Conservation (phyloP, 1,140 invertebrate species). For the Papilio glaucus region DNA sequence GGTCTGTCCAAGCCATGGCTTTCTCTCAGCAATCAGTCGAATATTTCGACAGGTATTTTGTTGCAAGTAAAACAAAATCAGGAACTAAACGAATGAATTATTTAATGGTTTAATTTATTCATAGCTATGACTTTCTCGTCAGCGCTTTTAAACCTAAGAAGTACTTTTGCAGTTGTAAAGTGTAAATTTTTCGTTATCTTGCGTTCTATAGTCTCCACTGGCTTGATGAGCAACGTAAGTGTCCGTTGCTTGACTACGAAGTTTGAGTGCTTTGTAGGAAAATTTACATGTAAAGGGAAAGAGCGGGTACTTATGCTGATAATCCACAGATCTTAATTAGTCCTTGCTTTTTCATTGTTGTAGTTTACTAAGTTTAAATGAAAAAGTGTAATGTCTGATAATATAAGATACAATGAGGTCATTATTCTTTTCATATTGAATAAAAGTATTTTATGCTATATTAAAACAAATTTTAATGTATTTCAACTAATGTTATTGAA, state of each 20-base stretch:
- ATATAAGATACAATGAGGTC: no score
- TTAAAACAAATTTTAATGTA: not conserved
- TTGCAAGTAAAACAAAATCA: no score
- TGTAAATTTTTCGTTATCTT: not conserved
- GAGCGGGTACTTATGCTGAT: not conserved
- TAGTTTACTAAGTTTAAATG: not conserved
- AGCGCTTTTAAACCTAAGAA: no score
- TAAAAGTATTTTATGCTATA: not conserved
- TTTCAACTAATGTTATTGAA: not conserved
- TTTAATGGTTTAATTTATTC: not conserved
- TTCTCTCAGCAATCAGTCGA: no score
- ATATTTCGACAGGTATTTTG: no score
- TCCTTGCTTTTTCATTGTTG: not conserved
- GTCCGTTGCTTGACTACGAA: not conserved
- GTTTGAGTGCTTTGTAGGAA: not conserved
- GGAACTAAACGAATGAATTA: not conserved
- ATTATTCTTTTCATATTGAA: not conserved
- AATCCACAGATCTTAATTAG: slow-evolving; percentile 19
- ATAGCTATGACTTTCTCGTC: no score
- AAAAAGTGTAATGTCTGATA: no score
- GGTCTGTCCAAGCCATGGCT: no score
- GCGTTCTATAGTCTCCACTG: not conserved
- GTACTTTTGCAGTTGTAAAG: no score
- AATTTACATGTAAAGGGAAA: not conserved
- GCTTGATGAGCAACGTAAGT: not conserved